Percentiles rank a stretch among this genome's conserved stretches.
These are phyloP conservation scores for Oreochromis niloticus DNA, from an alignment of 2,113 vertebrate species.

Conservation along the genomic window DNA sequence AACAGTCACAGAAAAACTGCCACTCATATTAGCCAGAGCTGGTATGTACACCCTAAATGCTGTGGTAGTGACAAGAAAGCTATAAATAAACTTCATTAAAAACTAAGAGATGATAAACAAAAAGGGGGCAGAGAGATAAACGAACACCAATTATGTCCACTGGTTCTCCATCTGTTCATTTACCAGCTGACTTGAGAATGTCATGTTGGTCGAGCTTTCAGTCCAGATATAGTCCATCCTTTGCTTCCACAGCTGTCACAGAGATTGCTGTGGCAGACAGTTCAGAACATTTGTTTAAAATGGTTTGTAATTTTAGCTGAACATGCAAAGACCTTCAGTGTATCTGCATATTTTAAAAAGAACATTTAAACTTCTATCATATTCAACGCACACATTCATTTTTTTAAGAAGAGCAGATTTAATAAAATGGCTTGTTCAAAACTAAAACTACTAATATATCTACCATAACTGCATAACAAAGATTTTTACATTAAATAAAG, in stretches of 20 bases:
- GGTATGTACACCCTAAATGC: background rate
- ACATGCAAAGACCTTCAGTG: background rate
- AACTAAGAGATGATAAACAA: background rate
- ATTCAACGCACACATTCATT: background rate
- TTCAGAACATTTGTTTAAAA: background rate
- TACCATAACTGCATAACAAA: background rate
- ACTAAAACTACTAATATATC: background rate
- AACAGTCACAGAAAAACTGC: background rate
- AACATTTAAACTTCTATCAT: background rate
- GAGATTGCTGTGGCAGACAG: background rate
- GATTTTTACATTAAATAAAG: background rate
- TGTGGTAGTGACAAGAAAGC: background rate
- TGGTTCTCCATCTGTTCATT: background rate
- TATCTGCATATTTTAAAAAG: background rate
- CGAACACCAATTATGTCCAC: background rate
- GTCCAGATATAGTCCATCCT: background rate
- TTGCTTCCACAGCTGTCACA: background rate
- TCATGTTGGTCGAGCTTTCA: background rate
- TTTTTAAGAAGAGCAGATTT: background rate
- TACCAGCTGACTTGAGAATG: background rate
- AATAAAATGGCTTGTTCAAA: background rate
- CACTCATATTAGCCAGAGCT: background rate
- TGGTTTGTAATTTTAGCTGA: background rate
- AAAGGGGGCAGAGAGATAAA: background rate
- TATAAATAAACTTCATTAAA: background rate